Conservation (phyloP, 2,113 vertebrate genomes). For the Albula goreensis region DNA sequence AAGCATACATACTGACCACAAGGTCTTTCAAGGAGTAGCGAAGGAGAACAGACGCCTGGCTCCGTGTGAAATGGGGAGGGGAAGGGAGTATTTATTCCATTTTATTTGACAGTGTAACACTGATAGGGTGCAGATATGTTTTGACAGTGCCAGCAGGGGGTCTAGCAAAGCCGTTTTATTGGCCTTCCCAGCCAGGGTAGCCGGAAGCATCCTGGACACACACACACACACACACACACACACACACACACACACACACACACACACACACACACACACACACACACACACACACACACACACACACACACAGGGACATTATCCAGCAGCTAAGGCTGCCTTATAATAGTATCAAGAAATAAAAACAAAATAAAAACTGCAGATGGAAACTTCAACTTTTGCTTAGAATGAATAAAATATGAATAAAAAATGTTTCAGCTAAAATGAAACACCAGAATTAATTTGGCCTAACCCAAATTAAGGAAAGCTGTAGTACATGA, state of each 20-base stretch:
- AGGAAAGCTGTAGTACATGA: too few relatives aligned
- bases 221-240: constrained; percentile 9
- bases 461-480: too few relatives aligned
- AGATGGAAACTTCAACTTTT: background rate
- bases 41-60: background rate
- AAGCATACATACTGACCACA: too few relatives aligned
- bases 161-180: background rate
- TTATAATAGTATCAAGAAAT: background rate
- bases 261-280: background rate
- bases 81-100: too few relatives aligned
- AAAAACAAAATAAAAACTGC: background rate
- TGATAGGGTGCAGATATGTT: too few relatives aligned
- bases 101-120: too few relatives aligned
- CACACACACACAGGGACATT: background rate
- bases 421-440: too few relatives aligned
- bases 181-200: background rate
- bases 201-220: background rate
- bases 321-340: background rate
- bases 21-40: too few relatives aligned
- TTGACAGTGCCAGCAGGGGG: too few relatives aligned
- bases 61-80: too few relatives aligned
- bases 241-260: background rate
- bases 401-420: too few relatives aligned
- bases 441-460: too few relatives aligned
- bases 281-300: constrained; percentile 6